Evolutionary conservation across 2,888 invertebrate species (phyloP).

Genomic region (Lochmaea capreae): DNA sequence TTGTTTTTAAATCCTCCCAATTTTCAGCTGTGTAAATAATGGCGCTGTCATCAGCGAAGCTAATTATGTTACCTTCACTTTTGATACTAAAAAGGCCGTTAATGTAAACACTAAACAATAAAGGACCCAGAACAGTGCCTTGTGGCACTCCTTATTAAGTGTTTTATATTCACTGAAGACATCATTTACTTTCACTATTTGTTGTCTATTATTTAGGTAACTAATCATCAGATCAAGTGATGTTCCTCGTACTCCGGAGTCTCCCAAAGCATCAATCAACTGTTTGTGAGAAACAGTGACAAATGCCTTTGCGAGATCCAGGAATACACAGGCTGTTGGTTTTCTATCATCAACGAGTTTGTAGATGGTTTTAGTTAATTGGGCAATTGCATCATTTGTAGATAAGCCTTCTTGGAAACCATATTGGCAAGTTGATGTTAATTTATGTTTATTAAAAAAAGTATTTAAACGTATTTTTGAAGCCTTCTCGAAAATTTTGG

Average conservation of each 20-base stretch:
- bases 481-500: too few species aligned
- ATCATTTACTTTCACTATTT: too few species aligned
- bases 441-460: too few species aligned
- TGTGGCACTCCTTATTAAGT: too few species aligned
- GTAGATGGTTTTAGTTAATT: background rate
- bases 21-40: conserved; percentile 19
- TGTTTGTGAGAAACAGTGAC: background rate
- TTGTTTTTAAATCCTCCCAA: conserved; percentile 16
- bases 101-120: conserved; percentile 10
- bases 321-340: background rate
- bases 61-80: conserved; percentile 1
- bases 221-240: background rate
- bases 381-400: too few species aligned
- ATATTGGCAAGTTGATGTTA: too few species aligned
- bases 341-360: background rate
- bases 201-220: too few species aligned
- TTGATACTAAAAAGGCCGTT: conserved; percentile 8
- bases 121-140: too few species aligned
- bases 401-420: too few species aligned
- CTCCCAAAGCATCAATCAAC: too few species aligned
- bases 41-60: conserved; percentile 24
- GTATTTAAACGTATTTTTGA: too few species aligned
- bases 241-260: conserved; percentile 19
- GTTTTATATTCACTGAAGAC: too few species aligned
- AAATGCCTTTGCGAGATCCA: background rate